Base-by-base conservation (phyloP, 2,113 vertebrate genomes). In the Cyprinodon variegatus region DNA sequence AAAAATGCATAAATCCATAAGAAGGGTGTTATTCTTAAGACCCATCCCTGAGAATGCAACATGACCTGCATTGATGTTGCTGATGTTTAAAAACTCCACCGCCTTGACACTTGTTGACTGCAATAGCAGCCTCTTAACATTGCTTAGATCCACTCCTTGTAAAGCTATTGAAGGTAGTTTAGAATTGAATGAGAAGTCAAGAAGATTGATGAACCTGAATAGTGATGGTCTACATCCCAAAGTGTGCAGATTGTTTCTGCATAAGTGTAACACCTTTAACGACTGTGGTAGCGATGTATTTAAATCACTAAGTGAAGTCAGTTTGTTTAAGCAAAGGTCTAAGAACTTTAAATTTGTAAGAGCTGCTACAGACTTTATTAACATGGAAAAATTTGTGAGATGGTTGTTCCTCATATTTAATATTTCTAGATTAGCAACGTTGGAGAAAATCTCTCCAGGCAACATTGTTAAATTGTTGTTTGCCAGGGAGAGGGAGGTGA, bases 111-210 rank as follows among this genome's bases (percentile, higher is more conserved):
- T 61, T 29, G 89, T 96, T 39, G 85, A 93, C 10, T 62, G 70
- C 70, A 96, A 64, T 1, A 22, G 63, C 69, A 96, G 62, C 29
- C 76, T 82, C 0, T 45, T 84, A 46, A 95, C n/a, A 3, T 64
- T 68, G 0, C 22, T 76, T 40, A 96, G 61, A 68, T 90, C 38
- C n/a, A 95, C 61, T 0, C 29, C 82, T 8, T 83, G 45, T 69
- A 96, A 95, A 53, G 88, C 75, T 0, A 4, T 36, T 0, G 82
- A 39, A 3, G 74, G 29, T 0, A 91, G 78, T 4, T 37, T 1
- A 0, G 4, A 57, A 82, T 96, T 96, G 63, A 90, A 70, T 36
- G 95, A 96, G 3, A 96, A 70, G 83, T 96, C 95, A 4, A 96
- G 82, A 0, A 36, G 0, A 29, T 41, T 17, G 8, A 95, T 61